phyloP scores from a whole-genome alignment of 2,888 invertebrate genomes.

The Heliconius erato region DNA sequence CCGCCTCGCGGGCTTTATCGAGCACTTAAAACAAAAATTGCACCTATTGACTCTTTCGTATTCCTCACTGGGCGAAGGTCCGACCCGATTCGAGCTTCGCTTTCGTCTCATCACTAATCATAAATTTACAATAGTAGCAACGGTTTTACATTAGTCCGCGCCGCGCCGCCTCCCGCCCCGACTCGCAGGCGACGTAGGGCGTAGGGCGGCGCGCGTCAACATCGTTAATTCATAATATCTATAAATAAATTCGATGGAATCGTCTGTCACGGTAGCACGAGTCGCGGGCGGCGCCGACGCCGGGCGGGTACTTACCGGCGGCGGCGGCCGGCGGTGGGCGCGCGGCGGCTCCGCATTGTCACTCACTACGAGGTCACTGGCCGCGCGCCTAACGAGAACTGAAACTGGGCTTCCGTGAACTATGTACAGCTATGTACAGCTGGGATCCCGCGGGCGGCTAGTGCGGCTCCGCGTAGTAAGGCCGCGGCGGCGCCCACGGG shows the following conservation, averaged over 20 bases:
- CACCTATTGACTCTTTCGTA: constrained; percentile 84
- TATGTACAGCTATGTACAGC: constrained; percentile 57
- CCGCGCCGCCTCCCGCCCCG: constrained; percentile 73
- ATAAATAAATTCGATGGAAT: constrained; percentile 86
- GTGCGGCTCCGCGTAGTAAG: constrained; percentile 83
- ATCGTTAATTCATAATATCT: constrained; percentile 83
- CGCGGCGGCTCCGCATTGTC: constrained; percentile 76
- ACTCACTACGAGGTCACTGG: constrained; percentile 54
- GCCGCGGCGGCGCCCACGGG: constrained; percentile 90
- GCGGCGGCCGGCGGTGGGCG: constrained; percentile 55
- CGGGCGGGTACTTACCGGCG: constrained; percentile 55
- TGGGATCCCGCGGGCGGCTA: constrained; percentile 78
- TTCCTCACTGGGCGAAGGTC: constrained; percentile 78
- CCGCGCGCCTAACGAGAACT: constrained; percentile 51
- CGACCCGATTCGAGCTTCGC: constrained; percentile 82
- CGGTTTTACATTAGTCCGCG: constrained; percentile 82
- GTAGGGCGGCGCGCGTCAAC: constrained; percentile 64
- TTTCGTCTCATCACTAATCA: constrained; percentile 77
- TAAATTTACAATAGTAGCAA: constrained; percentile 83
- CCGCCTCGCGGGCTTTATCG: constrained; percentile 57
- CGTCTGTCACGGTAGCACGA: constrained; percentile 75
- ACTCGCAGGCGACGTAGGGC: constrained; percentile 64
- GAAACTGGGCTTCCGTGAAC: constrained; percentile 52
- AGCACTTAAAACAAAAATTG: constrained; percentile 82
- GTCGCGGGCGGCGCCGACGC: constrained; percentile 47